Evolutionary conservation across 2,888 invertebrate genomes (phyloP), one percentile per base, ranked within the genome.

Genomic region (Endotricha flammealis): DNA sequence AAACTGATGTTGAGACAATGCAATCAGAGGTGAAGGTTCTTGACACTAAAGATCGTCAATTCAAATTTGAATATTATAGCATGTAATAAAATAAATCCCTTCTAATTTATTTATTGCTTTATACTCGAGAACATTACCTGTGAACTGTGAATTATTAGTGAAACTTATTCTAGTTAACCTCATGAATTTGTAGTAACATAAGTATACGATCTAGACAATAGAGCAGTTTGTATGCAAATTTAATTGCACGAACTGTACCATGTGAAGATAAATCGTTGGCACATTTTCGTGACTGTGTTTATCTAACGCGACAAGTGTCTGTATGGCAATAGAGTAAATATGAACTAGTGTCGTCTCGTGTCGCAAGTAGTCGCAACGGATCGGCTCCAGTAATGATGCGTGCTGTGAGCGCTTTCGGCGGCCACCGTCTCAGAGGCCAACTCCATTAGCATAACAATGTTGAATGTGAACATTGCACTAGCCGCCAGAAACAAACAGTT

Each of bases 391-490:
- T 38, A 31, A 39, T 30, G 32, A 32, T 33, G 40, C 24, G 38
- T 31, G 38, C 40, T 36, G 41, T 41, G 33, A 35, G 40, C 38
- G 38, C 30, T 33, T 38, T 37, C 34, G 36, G 25, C 38, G 47
- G 44, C 46, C 41, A 44, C 41, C 41, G 44, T 43, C 38, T 25
- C 50, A 48, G 54, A 66, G 70, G 68, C 53, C 64, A 47, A 36
- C 44, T 42, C 44, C 44, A 62, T 72, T 70, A 72, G 59, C 62
- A 58, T 50, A 43, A 50, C 53, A 55, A 62, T 61, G 53, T 60
- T 52, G 54, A 61, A 32, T 39, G 37, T 33, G 39, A 41, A 41
- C 39, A 40, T 43, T 42, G 42, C 42, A 39, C 41, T 38, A 35
- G 33, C 17, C 38, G 43, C 48, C 46, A 50, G 12, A 25, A 24